Conservation (phyloP, 2,797 vertebrate genomes). For the Trematomus bernacchii region DNA sequence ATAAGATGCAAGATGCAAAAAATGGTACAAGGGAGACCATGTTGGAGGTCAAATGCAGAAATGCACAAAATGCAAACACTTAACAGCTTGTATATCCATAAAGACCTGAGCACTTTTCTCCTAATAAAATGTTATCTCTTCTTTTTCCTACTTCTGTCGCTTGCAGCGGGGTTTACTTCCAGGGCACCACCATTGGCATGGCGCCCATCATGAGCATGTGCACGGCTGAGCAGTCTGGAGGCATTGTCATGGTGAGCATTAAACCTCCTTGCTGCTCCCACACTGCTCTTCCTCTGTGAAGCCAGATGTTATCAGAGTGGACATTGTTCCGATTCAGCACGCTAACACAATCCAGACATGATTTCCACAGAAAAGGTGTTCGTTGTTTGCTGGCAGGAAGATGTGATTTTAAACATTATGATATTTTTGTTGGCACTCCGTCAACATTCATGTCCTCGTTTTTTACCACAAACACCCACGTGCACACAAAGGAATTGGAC, state of each 20-base stretch:
- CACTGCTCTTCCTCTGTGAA: slow-evolving; percentile 26
- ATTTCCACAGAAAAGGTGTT: slow-evolving; percentile 55
- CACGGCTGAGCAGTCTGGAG: slow-evolving; percentile 96
- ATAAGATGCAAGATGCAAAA: too few relatives aligned
- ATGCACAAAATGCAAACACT: too few relatives aligned
- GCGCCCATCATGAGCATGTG: slow-evolving; percentile 99
- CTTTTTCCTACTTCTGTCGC: neutral
- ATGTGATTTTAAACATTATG: slow-evolving; percentile 36
- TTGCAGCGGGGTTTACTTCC: slow-evolving; percentile 95
- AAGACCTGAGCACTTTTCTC: neutral
- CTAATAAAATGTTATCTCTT: neutral
- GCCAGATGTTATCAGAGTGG: slow-evolving; percentile 50
- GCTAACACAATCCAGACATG: slow-evolving; percentile 42
- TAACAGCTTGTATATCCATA: neutral
- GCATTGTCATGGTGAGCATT: slow-evolving; percentile 96
- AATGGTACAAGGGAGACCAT: too few relatives aligned
- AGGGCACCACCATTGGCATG: slow-evolving; percentile 99
- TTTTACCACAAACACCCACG: slow-evolving; percentile 22
- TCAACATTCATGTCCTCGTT: slow-evolving; percentile 16
- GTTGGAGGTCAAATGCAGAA: too few relatives aligned
- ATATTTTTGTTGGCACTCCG: slow-evolving; percentile 46
- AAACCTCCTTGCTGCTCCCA: slow-evolving; percentile 16
- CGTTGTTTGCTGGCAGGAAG: slow-evolving; percentile 46
- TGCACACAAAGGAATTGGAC: slow-evolving; percentile 12
- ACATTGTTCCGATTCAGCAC: slow-evolving; percentile 54